Evolutionary conservation across 2,113 vertebrate species (phyloP).

Genomic region (Axis porcinus): DNA sequence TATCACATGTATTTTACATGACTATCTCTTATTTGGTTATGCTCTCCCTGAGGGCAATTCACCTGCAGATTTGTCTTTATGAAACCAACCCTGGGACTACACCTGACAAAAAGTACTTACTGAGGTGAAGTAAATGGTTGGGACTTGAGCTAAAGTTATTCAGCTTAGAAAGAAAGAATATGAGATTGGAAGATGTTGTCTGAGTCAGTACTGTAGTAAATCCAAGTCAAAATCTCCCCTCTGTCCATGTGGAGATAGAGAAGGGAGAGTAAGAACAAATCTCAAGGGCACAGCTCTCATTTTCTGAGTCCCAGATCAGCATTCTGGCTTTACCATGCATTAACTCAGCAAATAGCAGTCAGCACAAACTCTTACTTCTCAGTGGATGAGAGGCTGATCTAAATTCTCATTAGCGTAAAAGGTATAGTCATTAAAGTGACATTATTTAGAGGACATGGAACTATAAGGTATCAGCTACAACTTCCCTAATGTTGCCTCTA

Average conservation of each 20-base stretch:
- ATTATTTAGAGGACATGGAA: neutral
- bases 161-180: neutral
- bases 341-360: neutral
- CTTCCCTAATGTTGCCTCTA: neutral
- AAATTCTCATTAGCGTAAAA: conserved; percentile 7
- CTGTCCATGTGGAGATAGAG: neutral
- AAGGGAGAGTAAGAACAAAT: neutral
- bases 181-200: neutral
- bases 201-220: neutral
- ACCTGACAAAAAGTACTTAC: neutral
- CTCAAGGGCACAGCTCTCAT: neutral
- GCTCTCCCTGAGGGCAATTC: neutral
- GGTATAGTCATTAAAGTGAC: neutral
- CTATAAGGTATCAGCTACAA: neutral
- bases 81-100: neutral
- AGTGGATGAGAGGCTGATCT: neutral
- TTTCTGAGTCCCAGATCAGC: neutral
- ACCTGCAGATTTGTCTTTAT: neutral
- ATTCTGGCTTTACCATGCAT: neutral
- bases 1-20: neutral
- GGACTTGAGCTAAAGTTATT: neutral
- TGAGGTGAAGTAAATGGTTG: neutral
- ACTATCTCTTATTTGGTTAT: neutral
- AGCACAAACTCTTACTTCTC: neutral
- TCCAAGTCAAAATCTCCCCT: neutral